Evolutionary conservation across 1,140 invertebrate genomes (phyloP).

Genomic region (Helicoverpa armigera): DNA sequence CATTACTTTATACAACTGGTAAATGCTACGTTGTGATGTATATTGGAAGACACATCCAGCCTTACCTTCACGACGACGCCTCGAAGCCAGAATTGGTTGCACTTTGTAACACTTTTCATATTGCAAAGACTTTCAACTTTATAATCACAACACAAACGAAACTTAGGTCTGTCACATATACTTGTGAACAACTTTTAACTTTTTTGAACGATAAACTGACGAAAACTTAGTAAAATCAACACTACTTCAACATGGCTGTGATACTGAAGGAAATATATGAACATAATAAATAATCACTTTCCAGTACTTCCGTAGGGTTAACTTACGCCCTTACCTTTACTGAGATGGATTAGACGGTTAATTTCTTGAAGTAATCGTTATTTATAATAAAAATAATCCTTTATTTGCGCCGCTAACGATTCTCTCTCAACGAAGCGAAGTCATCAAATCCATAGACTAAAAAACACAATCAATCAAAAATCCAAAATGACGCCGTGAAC

Average conservation of each 20-base stretch:
- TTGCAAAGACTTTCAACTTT: constrained; percentile 83
- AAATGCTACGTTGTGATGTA: constrained; percentile 74
- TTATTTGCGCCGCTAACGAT: constrained; percentile 80
- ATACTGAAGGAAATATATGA: constrained; percentile 84
- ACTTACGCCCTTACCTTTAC: constrained; percentile 86
- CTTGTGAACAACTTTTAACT: constrained; percentile 83
- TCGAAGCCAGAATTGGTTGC: constrained; percentile 83
- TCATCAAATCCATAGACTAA: constrained; percentile 62
- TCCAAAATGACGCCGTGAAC: constrained; percentile 19
- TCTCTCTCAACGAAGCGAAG: constrained; percentile 66
- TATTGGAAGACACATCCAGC: constrained; percentile 84
- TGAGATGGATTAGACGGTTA: constrained; percentile 81
- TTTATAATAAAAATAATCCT: constrained; percentile 73
- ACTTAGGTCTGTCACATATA: constrained; percentile 85
- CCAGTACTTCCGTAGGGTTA: constrained; percentile 81
- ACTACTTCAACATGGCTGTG: constrained; percentile 87
- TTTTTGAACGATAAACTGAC: constrained; percentile 82
- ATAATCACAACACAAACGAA: constrained; percentile 85
- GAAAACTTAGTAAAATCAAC: constrained; percentile 85
- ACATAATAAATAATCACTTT: constrained; percentile 86
- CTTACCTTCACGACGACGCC: constrained; percentile 84
- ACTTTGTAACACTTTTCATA: constrained; percentile 86
- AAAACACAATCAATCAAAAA: constrained; percentile 42
- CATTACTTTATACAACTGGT: constrained; percentile 31
- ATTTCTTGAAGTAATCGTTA: constrained; percentile 81